phyloP scores from a whole-genome alignment of 2,797 vertebrate species.

The Sarcoramphus papa region DNA sequence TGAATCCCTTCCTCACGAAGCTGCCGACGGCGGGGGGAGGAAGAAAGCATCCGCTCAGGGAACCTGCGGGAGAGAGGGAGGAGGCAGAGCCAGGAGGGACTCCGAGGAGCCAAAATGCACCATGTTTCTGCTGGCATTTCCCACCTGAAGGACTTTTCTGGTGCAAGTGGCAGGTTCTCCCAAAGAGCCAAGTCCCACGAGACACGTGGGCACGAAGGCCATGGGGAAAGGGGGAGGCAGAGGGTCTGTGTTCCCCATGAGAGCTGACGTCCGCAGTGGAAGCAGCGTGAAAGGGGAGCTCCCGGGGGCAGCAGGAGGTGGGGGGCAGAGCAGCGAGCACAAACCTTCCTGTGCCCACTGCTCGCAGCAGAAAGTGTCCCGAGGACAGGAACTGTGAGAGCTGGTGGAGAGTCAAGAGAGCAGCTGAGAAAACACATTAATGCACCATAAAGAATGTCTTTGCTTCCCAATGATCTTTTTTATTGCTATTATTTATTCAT shows the following conservation, averaged over 20 bases:
- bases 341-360: not conserved
- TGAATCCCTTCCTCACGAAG: not conserved
- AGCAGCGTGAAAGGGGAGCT: not conserved
- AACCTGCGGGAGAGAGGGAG: not conserved
- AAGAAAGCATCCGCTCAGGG: accelerated
- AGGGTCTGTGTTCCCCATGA: not conserved
- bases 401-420: conserved; percentile 8
- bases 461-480: conserved; percentile 57
- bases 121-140: accelerated
- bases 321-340: not conserved
- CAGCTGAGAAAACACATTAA: conserved; percentile 68
- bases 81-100: not conserved
- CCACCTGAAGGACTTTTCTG: not conserved
- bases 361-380: not conserved
- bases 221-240: accelerated
- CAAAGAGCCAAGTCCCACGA: accelerated
- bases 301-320: accelerated
- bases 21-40: not conserved
- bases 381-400: conserved; percentile 42
- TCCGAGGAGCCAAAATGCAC: accelerated
- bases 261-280: accelerated
- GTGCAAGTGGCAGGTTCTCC: not conserved
- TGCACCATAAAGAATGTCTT: conserved; percentile 52
- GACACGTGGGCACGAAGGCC: not conserved
- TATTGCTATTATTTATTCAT: conserved; percentile 59